Percentiles rank a stretch among this genome's conserved stretches.
Conservation (phyloP, 2,113 vertebrate species). For the Zapornia atra region DNA sequence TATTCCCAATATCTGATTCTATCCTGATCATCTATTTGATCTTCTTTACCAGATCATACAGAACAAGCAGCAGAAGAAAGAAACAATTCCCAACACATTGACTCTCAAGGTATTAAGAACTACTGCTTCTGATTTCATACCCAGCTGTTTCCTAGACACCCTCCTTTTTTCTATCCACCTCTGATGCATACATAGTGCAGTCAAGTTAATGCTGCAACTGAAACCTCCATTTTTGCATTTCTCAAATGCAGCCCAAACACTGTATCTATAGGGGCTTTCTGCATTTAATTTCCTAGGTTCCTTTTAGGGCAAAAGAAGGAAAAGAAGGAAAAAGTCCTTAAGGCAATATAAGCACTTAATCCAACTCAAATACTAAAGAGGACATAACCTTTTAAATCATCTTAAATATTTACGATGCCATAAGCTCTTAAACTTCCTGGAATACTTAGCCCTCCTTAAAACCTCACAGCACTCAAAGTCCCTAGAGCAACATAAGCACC, state of each 20-base stretch:
- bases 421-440: slow-evolving; percentile 74
- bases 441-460: slow-evolving; percentile 71
- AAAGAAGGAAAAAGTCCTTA: slow-evolving; percentile 60
- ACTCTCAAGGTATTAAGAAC: background rate
- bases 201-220: background rate
- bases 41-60: background rate
- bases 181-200: background rate
- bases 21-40: background rate
- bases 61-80: background rate
- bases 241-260: slow-evolving; percentile 12
- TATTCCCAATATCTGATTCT: background rate
- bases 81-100: fast-evolving
- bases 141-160: background rate
- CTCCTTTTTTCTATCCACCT: background rate
- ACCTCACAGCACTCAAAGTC: slow-evolving; percentile 57
- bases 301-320: slow-evolving; percentile 16
- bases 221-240: background rate
- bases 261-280: background rate
- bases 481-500: slow-evolving; percentile 63
- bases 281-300: slow-evolving; percentile 41
- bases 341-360: slow-evolving; percentile 75
- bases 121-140: background rate
- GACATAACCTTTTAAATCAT: slow-evolving; percentile 75
- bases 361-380: slow-evolving; percentile 71
- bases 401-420: slow-evolving; percentile 76